These are phyloP conservation scores for Trichonephila inaurata DNA, from an alignment of 1,140 invertebrate genomes.

Conservation along the genomic window DNA sequence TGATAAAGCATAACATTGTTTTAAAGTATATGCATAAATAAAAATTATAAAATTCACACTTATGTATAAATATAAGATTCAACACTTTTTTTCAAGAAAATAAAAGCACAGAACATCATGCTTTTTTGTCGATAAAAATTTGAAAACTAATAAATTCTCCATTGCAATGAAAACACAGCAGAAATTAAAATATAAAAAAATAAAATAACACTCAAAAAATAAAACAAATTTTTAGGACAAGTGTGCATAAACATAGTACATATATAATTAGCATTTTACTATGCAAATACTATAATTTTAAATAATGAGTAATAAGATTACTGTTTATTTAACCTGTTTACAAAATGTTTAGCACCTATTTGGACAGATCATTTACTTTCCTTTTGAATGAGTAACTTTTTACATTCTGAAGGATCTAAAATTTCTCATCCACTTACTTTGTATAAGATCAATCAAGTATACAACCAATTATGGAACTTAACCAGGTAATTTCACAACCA, in stretches of 20 bases:
- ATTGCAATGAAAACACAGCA: no score
- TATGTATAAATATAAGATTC: no score
- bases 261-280: no score
- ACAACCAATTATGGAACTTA: background rate
- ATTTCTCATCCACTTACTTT: background rate
- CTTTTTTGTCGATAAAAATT: no score
- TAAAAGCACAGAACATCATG: no score
- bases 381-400: background rate
- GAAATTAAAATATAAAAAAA: no score
- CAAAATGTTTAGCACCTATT: background rate
- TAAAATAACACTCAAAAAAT: no score
- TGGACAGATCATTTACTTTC: background rate
- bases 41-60: background rate
- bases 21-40: background rate
- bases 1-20: background rate
- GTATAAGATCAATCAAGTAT: background rate
- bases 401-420: background rate
- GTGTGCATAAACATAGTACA: no score
- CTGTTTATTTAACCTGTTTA: background rate
- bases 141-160: no score
- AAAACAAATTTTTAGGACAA: no score
- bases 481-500: conserved; percentile 17
- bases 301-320: background rate
- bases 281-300: background rate
- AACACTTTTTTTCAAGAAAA: no score